A percentile compares a stretch with the other conserved stretches of the same genome.
phyloP scores from a whole-genome alignment of 2,888 invertebrate species.

The Uropetala carovei region DNA sequence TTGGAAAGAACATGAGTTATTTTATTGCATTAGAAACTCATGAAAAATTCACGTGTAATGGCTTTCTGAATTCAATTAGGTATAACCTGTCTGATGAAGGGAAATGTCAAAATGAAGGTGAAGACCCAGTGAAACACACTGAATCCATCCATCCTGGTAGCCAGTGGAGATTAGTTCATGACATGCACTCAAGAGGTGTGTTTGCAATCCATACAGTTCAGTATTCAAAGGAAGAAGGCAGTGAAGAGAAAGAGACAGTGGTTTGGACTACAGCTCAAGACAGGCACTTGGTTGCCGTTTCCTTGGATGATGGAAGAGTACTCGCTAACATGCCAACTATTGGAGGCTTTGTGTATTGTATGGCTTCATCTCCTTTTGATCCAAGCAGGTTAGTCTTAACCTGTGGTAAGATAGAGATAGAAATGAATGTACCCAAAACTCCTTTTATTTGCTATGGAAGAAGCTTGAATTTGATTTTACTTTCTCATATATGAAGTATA shows the following conservation, averaged over 20 bases:
- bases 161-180: slow-evolving; percentile 65
- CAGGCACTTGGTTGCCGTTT: slow-evolving; percentile 72
- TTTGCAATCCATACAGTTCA: slow-evolving; percentile 7
- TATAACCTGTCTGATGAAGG: slow-evolving; percentile 7
- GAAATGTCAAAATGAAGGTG: slow-evolving; percentile 6
- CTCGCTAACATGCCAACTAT: slow-evolving; percentile 76
- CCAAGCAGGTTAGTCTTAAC: slow-evolving; percentile 78
- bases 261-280: slow-evolving; percentile 82
- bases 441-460: too few species aligned
- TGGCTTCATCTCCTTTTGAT: slow-evolving; percentile 83
- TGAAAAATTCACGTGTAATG: background rate
- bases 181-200: slow-evolving; percentile 77
- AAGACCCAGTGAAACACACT: background rate
- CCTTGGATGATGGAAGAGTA: slow-evolving; percentile 42
- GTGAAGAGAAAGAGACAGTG: slow-evolving; percentile 67
- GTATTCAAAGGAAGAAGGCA: background rate
- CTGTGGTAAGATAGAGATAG: too few species aligned
- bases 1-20: too few species aligned
- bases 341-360: slow-evolving; percentile 81
- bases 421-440: too few species aligned
- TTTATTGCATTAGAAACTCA: too few species aligned
- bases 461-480: too few species aligned
- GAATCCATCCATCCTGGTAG: background rate
- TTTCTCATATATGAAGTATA: too few species aligned
- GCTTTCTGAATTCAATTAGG: slow-evolving; percentile 5